phyloP scores from a whole-genome alignment of 2,797 vertebrate genomes.

The Xenopus petersii region DNA sequence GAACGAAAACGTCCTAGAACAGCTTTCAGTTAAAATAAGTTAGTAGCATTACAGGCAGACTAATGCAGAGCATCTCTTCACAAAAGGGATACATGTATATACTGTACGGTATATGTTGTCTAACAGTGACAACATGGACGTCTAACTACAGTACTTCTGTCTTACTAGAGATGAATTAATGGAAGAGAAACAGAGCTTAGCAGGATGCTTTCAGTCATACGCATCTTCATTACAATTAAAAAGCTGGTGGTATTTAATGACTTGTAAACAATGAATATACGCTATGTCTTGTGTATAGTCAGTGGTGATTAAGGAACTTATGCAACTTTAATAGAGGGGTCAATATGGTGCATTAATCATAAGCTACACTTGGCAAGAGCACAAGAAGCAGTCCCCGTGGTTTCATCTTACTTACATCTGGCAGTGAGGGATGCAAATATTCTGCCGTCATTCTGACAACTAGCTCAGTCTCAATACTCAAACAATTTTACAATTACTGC shows the following conservation, averaged over 20 bases:
- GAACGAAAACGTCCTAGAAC: too few species aligned
- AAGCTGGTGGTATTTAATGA: constrained; percentile 19
- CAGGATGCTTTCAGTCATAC: neutral
- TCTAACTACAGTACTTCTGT: too few species aligned
- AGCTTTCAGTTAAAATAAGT: too few species aligned
- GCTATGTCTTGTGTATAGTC: constrained; percentile 15
- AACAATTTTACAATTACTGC: constrained; percentile 30
- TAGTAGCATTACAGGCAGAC: too few species aligned
- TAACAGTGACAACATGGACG: too few species aligned
- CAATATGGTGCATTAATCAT: constrained; percentile 41
- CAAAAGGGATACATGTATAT: too few species aligned
- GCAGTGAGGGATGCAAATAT: constrained; percentile 25
- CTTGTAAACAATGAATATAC: constrained; percentile 30
- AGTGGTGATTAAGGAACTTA: constrained; percentile 42
- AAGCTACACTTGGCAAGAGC: constrained; percentile 27
- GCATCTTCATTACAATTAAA: constrained; percentile 22
- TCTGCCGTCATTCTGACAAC: constrained; percentile 12
- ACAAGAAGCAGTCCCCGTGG: constrained; percentile 37
- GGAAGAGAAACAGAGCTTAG: too few species aligned
- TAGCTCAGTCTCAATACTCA: constrained; percentile 20
- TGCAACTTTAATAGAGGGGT: constrained; percentile 43
- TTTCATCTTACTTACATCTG: constrained; percentile 35
- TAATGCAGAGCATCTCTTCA: too few species aligned
- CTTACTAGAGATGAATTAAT: too few species aligned
- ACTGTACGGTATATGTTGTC: too few species aligned